phyloP scores from a whole-genome alignment of 2,113 vertebrate genomes.

The Microcebus murinus region DNA sequence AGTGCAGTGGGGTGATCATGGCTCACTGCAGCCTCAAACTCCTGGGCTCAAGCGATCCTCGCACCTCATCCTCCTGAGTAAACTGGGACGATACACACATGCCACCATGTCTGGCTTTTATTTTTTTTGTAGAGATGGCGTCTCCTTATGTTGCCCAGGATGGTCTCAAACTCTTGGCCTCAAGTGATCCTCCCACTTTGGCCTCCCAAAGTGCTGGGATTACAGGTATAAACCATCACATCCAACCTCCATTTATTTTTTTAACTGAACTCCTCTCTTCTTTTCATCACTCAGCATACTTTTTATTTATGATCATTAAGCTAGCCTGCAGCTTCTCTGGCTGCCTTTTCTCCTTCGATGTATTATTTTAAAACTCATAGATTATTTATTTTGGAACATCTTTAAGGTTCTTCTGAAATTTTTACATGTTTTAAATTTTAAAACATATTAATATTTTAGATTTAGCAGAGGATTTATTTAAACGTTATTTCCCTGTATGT shows the following conservation, averaged over 20 bases:
- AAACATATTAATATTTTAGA: conserved; percentile 13
- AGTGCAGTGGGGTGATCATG: too few species aligned
- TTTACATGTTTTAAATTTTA: background rate
- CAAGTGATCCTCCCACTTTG: too few species aligned
- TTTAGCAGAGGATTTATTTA: background rate
- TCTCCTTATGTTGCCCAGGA: too few species aligned
- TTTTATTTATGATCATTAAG: background rate
- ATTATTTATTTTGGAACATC: background rate
- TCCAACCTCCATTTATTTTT: background rate
- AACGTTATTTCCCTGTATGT: background rate
- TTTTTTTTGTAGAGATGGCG: too few species aligned
- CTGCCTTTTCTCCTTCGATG: background rate
- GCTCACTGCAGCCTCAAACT: too few species aligned
- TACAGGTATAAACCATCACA: too few species aligned
- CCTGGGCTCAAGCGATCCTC: too few species aligned
- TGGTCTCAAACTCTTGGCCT: too few species aligned
- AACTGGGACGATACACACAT: too few species aligned
- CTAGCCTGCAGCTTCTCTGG: background rate
- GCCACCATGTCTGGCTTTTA: too few species aligned
- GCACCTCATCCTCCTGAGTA: too few species aligned
- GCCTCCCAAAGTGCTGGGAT: too few species aligned
- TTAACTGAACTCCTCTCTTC: background rate
- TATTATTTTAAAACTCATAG: conserved; percentile 11
- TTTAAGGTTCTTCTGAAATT: background rate
- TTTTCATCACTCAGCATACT: background rate